Evolutionary conservation across 1,140 invertebrate genomes (phyloP).

Genomic region (Grapholita molesta): DNA sequence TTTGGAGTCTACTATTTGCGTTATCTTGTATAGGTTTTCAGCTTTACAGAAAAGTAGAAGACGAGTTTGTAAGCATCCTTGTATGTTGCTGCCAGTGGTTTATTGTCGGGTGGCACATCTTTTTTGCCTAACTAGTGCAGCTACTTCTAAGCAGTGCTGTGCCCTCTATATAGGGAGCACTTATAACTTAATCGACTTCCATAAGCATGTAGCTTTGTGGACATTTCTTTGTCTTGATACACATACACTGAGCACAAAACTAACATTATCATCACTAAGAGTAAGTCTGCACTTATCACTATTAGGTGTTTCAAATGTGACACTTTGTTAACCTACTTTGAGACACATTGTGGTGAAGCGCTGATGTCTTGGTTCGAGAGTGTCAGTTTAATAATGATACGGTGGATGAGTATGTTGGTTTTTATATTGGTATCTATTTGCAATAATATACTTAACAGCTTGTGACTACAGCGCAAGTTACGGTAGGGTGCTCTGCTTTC

Average conservation of each 20-base stretch:
- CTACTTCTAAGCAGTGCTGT: too few species aligned
- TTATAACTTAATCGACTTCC: too few species aligned
- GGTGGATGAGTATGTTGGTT: slow-evolving; percentile 17
- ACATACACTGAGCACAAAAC: neutral
- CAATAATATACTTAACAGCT: slow-evolving; percentile 14
- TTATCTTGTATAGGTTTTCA: too few species aligned
- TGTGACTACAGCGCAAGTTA: neutral
- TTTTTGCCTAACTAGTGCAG: too few species aligned
- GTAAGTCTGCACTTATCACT: neutral
- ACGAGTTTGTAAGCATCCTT: too few species aligned
- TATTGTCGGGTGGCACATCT: too few species aligned
- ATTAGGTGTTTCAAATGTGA: neutral
- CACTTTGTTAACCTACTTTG: slow-evolving; percentile 5
- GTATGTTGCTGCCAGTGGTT: too few species aligned
- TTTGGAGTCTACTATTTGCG: too few species aligned
- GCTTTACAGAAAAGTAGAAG: too few species aligned
- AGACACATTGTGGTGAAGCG: neutral
- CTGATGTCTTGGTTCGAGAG: slow-evolving; percentile 10
- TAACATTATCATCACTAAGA: neutral
- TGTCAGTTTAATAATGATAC: slow-evolving; percentile 7
- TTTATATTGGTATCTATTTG: slow-evolving; percentile 18
- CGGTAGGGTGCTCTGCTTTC: slow-evolving; percentile 13
- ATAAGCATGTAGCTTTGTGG: too few species aligned
- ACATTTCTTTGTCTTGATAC: neutral
- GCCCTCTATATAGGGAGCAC: too few species aligned